Evolutionary conservation across 2,797 vertebrate species (phyloP).

Genomic region (Lacerta bilineata): DNA sequence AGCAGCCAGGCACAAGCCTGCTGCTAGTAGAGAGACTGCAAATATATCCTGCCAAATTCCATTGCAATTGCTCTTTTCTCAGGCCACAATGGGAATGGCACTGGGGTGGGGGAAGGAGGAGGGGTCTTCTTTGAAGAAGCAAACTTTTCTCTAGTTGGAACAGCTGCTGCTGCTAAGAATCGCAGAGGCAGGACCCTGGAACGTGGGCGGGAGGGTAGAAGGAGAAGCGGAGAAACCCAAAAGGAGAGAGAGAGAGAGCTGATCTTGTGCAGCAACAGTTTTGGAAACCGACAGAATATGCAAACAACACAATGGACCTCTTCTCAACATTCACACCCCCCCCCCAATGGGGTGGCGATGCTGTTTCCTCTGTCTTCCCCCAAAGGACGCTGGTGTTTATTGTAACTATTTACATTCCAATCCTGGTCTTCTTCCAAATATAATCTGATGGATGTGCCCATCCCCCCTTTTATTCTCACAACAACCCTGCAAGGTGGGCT

Average conservation of each 20-base stretch:
- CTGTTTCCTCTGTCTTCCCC: neutral
- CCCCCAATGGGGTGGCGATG: neutral
- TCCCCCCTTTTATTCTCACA: neutral
- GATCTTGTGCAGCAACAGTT: neutral
- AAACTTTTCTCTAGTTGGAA: slow-evolving; percentile 53
- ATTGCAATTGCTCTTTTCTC: slow-evolving; percentile 17
- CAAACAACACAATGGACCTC: no score
- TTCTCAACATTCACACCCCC: no score
- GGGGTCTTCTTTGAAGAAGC: neutral
- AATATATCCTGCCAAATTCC: neutral
- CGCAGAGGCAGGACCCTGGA: neutral
- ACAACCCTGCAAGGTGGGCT: neutral
- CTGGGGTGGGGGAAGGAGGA: neutral
- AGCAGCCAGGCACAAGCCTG: neutral
- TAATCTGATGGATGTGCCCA: no score
- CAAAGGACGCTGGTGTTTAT: neutral
- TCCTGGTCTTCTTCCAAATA: neutral
- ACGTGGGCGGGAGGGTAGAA: neutral
- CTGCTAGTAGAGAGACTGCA: slow-evolving; percentile 6
- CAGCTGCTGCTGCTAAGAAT: slow-evolving; percentile 35
- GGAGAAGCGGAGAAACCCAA: no score
- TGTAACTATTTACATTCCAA: neutral
- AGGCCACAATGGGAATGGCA: neutral
- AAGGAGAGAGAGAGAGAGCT: neutral
- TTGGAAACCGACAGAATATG: neutral